These are phyloP conservation scores for Leucoma salicis DNA, from an alignment of 2,888 invertebrate species.

Conservation along the genomic window DNA sequence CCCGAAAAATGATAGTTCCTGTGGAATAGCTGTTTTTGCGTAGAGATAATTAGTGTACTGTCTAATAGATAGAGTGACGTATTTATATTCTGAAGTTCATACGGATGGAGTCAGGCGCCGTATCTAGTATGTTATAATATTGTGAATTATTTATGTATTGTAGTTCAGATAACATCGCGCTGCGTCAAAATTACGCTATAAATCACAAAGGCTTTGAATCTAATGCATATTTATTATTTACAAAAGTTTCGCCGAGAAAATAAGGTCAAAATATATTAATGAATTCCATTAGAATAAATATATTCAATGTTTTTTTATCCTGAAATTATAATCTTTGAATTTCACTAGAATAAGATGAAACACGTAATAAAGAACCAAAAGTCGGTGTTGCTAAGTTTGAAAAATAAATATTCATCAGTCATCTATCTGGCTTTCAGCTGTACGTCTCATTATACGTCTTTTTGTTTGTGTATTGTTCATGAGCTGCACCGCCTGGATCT, in stretches of 20 bases:
- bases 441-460: slow-evolving; percentile 34
- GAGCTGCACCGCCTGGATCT: slow-evolving; percentile 25
- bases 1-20: too few relatives aligned
- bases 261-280: slow-evolving; percentile 10
- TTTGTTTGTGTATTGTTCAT: slow-evolving; percentile 38
- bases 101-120: too few relatives aligned
- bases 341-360: slow-evolving; percentile 37
- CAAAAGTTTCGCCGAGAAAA: slow-evolving; percentile 12
- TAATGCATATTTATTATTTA: slow-evolving; percentile 19
- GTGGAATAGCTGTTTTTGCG: too few relatives aligned
- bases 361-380: slow-evolving; percentile 35
- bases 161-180: slow-evolving; percentile 7
- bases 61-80: too few relatives aligned
- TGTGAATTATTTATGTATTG: slow-evolving; percentile 6
- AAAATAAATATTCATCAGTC: slow-evolving; percentile 45
- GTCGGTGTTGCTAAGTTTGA: slow-evolving; percentile 36
- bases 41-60: too few relatives aligned
- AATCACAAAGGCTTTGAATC: slow-evolving; percentile 14
- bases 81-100: too few relatives aligned
- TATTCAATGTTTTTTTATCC: slow-evolving; percentile 20
- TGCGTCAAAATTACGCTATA: slow-evolving; percentile 13
- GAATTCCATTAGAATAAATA: slow-evolving; percentile 17
- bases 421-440: slow-evolving; percentile 27
- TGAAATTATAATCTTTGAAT: slow-evolving; percentile 35
- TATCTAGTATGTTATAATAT: slow-evolving; percentile 1